phyloP scores from a whole-genome alignment of 2,888 invertebrate genomes.

The Bembecia ichneumoniformis region DNA sequence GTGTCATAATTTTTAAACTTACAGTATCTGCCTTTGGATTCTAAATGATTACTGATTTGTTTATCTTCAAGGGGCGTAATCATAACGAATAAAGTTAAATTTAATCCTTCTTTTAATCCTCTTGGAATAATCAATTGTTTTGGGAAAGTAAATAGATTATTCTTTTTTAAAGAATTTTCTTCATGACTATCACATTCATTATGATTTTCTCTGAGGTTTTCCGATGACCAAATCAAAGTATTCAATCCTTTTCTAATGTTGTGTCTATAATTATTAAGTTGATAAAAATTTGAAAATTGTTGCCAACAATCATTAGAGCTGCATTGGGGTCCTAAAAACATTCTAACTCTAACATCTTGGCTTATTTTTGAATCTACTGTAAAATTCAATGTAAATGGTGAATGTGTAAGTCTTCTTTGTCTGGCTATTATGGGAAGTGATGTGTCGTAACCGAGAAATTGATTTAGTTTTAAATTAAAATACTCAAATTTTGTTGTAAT shows the following conservation, averaged over 20 bases:
- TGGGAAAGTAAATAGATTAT: constrained; percentile 49
- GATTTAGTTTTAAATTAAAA: constrained; percentile 39
- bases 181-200: constrained; percentile 37
- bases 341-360: constrained; percentile 32
- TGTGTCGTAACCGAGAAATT: constrained; percentile 23
- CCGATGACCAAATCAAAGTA: constrained; percentile 37
- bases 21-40: background rate
- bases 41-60: constrained; percentile 13
- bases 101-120: constrained; percentile 43
- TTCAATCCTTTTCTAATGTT: constrained; percentile 38
- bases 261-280: constrained; percentile 38
- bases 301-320: constrained; percentile 31
- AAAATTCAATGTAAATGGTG: constrained; percentile 38
- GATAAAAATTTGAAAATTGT: constrained; percentile 37
- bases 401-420: constrained; percentile 45
- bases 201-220: constrained; percentile 28
- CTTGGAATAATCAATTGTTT: constrained; percentile 46
- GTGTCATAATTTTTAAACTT: constrained; percentile 21
- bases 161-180: constrained; percentile 15
- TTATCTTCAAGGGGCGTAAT: constrained; percentile 30
- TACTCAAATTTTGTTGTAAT: constrained; percentile 45
- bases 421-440: constrained; percentile 30
- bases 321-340: constrained; percentile 56
- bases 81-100: constrained; percentile 51
- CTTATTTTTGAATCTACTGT: constrained; percentile 31